Base-by-base conservation (phyloP, 2,113 vertebrate species). In the Oriolus oriolus region DNA sequence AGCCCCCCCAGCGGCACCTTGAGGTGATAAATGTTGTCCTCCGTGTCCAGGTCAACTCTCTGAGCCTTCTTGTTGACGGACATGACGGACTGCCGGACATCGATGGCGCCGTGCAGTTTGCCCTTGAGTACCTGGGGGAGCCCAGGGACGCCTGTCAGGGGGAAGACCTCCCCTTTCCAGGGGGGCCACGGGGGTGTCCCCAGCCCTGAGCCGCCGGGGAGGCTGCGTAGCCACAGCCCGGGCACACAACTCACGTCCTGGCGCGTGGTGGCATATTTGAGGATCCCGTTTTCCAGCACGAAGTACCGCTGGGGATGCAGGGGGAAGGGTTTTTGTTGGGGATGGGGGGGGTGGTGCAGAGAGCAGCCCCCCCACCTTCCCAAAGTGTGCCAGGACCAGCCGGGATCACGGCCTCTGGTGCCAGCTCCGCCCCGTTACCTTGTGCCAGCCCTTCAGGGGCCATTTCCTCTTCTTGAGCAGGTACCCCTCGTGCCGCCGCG, bases 391-490 rank as follows among this genome's bases (percentile, higher is more conserved):
- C 71, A 23, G 44, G 16, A 16, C 5, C 15, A 8, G 39, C 31
- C 0, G 0, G 13, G 45, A 9, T 19, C 12, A 3, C 0, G 1
- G 56, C 21, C 60, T 35, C 49, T 0, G 3, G 16, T 4, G 47
- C 64, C 52, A 4, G 47, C 83, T 50, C 19, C n/a, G 87, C 82
- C 60, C 8, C 8, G 0, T 96, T 90, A 99, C 99, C 98, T 99
- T 99, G 98, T 99, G 99, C 99, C 99, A 99, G 83, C 99, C 99
- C 93, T 99, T 99, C 65, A 99, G 97, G 9, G 99, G 99, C 97
- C 99, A 99, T 95, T 99, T 99, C 89, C 99, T 98, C 97, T 98
- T 99, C 97, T 99, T 99, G 96, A 99, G 98, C 97, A 99, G 95
- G 93, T 98, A 99, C 4, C 99, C 99, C 96, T 99, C 99, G 84